Base-by-base conservation (phyloP, 2,888 invertebrate genomes). In the Chymomyza amoena region DNA sequence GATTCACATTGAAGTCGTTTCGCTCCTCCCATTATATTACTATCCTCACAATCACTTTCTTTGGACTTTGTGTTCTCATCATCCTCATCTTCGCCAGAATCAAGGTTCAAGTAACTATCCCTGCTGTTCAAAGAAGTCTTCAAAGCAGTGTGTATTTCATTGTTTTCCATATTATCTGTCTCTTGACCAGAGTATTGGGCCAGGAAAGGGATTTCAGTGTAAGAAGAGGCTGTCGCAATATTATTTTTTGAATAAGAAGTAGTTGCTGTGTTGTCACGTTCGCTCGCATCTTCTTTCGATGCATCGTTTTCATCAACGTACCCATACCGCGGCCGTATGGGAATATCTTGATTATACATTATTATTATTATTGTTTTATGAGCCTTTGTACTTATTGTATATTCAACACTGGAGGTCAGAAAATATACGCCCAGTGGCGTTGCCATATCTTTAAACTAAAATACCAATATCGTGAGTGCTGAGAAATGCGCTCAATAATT, bases 281-380 rank as follows among this genome's bases (percentile, higher is more conserved):
- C 61, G 10, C 68, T 69, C 2, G 45, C 51, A 20, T 71, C 70
- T 51, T 66, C 76, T 54, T 61, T 70, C 15, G 50, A 66, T 56
- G 4, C 57, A 18, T 52, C 72, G 5, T 78, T 87, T n/a, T 84
- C 82, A 32, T 84, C 84, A n/a, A 69, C 68, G 62, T 82, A 87
- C 0, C 90, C 90, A 66, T 90, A 90, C 0, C 90, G 89, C 4
- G 90, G 90, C 13, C 90, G 76, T 70, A 90, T 90, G 20, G 90
- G 90, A 68, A 90, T 90, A 73, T 90, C 90, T 68, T 89, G 90
- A 67, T 78, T 87, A 45, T 2, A 45, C 39, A 45, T 45, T 13
- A 45, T 45, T 45, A 45, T 9, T 32, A 32, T 32, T 32, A 39
- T 39, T 32, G 5, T 32, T 2, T 7, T 32, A 7, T 32, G 20